Evolutionary conservation across 2,888 invertebrate genomes (phyloP).

Genomic region (Diploptera punctata): DNA sequence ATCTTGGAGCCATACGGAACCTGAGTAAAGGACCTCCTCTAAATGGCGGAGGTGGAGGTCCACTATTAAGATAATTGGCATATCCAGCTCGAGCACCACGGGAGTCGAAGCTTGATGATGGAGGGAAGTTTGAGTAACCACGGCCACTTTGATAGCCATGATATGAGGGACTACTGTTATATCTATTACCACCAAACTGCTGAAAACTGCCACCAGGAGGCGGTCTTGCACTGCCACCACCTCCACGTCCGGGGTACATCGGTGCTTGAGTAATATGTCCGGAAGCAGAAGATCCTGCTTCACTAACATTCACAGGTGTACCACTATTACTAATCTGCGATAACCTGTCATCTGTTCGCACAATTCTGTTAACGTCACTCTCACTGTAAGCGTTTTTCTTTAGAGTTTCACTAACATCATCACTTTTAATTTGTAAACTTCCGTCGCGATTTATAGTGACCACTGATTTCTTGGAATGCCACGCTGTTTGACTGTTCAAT

Average conservation of each 20-base stretch:
- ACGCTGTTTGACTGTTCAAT: conserved; percentile 71
- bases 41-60: conserved; percentile 12
- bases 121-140: conserved; percentile 17
- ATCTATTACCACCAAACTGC: conserved; percentile 46
- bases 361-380: not conserved
- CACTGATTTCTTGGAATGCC: conserved; percentile 69
- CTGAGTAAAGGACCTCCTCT: conserved; percentile 45
- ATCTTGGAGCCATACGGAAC: conserved; percentile 44
- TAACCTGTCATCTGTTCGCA: conserved; percentile 27
- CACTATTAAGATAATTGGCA: conserved; percentile 40
- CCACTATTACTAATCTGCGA: conserved; percentile 18
- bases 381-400: not conserved
- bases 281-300: conserved; percentile 19
- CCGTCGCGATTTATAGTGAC: conserved; percentile 68
- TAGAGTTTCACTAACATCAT: conserved; percentile 44
- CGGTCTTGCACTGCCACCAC: conserved; percentile 13
- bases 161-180: conserved; percentile 50
- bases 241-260: conserved; percentile 61
- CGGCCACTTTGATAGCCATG: conserved; percentile 27
- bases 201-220: conserved; percentile 31
- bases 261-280: conserved; percentile 61
- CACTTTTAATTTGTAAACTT: conserved; percentile 61
- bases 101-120: conserved; percentile 50
- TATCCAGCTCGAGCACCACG: conserved; percentile 48
- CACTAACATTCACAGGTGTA: conserved; percentile 36